Evolutionary conservation across 2,797 vertebrate genomes (phyloP).

Genomic region (Lithobates pipiens): DNA sequence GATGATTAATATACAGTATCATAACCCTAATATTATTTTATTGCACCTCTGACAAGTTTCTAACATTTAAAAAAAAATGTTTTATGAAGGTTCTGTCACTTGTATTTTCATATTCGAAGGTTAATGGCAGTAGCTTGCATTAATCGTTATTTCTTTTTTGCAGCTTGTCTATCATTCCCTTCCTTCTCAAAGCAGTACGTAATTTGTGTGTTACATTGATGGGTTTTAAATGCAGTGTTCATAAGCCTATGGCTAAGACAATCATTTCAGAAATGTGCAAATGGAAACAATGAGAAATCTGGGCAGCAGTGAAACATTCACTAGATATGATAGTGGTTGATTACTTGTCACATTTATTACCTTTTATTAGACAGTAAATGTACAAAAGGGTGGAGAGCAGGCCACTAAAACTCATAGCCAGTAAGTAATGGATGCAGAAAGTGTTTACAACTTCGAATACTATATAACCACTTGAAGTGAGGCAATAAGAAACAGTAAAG

Average conservation of each 20-base stretch:
- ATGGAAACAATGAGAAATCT: slow-evolving; percentile 45
- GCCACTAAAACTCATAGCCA: background rate
- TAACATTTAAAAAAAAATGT: slow-evolving; percentile 7
- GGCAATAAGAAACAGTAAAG: slow-evolving; percentile 23
- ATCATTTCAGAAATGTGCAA: slow-evolving; percentile 18
- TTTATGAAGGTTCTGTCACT: slow-evolving; percentile 23
- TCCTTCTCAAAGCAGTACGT: slow-evolving; percentile 5
- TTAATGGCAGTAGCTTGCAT: slow-evolving; percentile 28
- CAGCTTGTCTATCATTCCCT: slow-evolving; percentile 35
- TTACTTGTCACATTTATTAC: slow-evolving; percentile 39
- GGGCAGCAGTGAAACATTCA: slow-evolving; percentile 31
- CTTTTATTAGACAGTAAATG: slow-evolving; percentile 52
- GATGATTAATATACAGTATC: slow-evolving; percentile 6
- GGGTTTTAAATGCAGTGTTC: slow-evolving; percentile 38
- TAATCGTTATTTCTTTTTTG: slow-evolving; percentile 49
- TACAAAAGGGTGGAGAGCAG: slow-evolving; percentile 22
- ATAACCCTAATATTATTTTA: slow-evolving; percentile 25
- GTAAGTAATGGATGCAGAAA: slow-evolving; percentile 33
- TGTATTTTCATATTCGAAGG: slow-evolving; percentile 39
- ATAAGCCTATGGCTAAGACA: slow-evolving; percentile 14
- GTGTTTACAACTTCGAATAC: slow-evolving; percentile 40
- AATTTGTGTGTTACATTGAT: slow-evolving; percentile 42
- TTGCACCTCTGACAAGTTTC: slow-evolving; percentile 3
- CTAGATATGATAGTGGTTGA: slow-evolving; percentile 20
- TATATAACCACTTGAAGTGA: slow-evolving; percentile 28